phyloP scores from a whole-genome alignment of 2,113 vertebrate genomes.

The Nannobrachium achirus region DNA sequence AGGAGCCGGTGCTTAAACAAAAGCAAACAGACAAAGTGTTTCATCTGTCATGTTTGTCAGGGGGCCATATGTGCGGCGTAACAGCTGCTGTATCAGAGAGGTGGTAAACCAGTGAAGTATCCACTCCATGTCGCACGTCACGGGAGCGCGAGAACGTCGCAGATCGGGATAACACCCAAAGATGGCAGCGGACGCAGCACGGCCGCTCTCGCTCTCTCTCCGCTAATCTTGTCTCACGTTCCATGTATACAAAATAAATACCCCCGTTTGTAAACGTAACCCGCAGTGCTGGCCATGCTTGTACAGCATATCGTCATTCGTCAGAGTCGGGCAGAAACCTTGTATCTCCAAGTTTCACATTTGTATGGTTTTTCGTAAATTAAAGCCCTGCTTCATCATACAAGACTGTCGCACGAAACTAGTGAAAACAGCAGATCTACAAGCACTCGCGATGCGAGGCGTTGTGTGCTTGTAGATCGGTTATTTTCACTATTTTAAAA shows the following conservation, averaged over 20 bases:
- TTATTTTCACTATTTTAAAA: no score
- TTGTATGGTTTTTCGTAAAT: no score
- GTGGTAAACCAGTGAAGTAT: constrained; percentile 40
- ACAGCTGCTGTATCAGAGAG: constrained; percentile 55
- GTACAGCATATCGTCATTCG: no score
- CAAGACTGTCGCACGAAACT: no score
- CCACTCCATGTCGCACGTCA: constrained; percentile 31
- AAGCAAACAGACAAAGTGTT: constrained; percentile 71
- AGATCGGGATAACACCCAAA: neutral
- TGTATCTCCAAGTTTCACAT: no score
- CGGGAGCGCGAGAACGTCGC: constrained; percentile 17
- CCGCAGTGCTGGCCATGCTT: no score
- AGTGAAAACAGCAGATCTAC: no score
- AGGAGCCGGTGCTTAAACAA: constrained; percentile 65
- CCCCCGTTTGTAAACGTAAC: no score
- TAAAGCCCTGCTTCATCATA: no score
- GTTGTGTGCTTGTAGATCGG: no score
- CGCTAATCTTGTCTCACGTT: neutral
- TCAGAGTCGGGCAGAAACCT: no score
- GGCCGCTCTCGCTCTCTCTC: neutral
- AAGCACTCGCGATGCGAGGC: no score
- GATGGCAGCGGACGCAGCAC: constrained; percentile 5
- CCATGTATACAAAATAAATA: neutral
- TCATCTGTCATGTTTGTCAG: constrained; percentile 72
- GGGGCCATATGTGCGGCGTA: constrained; percentile 64